Conservation (phyloP, 2,888 invertebrate species). For the Acheta domesticus region DNA sequence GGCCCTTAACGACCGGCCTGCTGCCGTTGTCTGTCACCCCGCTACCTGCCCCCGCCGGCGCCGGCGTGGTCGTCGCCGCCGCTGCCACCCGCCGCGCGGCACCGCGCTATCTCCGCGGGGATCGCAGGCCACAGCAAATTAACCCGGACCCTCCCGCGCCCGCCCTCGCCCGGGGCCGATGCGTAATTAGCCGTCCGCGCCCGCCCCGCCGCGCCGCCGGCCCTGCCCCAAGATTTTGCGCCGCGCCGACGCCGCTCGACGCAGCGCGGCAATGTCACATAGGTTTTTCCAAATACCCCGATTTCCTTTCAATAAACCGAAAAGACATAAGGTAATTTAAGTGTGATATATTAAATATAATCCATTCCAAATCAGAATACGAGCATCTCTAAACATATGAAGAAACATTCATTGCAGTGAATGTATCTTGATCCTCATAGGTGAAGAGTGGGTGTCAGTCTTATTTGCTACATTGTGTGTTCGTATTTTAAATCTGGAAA, state of each 20-base stretch:
- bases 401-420: no score
- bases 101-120: background rate
- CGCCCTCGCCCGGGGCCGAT: background rate
- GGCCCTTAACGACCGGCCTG: no score
- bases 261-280: background rate
- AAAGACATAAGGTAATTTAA: no score
- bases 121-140: constrained; percentile 2
- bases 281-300: no score
- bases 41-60: background rate
- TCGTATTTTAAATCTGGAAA: no score
- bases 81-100: background rate
- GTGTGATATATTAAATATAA: no score
- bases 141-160: background rate
- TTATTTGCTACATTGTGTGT: no score
- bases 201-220: background rate
- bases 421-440: no score
- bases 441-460: no score
- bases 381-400: no score
- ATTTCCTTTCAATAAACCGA: no score
- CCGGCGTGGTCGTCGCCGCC: background rate
- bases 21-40: background rate
- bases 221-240: background rate
- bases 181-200: background rate
- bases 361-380: no score
- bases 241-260: background rate